A percentile compares a stretch with the other conserved stretches of the same genome.
phyloP scores from a whole-genome alignment of 2,113 vertebrate genomes.

The Pao palembangensis region DNA sequence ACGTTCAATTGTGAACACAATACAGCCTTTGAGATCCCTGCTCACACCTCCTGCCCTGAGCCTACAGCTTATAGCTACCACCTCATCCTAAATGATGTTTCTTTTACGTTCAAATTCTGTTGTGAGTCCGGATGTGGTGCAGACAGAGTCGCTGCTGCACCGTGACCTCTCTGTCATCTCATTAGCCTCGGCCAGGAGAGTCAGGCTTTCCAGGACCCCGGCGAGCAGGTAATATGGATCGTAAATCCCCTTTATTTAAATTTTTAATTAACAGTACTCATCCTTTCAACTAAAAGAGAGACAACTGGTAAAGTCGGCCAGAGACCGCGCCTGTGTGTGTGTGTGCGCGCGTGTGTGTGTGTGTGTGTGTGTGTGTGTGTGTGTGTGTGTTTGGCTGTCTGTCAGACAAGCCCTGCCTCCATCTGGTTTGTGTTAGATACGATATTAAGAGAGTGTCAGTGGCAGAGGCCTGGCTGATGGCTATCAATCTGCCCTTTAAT shows the following conservation, averaged over 20 bases:
- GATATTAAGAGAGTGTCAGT: conserved; percentile 74
- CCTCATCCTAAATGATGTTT: conserved; percentile 30
- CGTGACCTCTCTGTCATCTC: neutral
- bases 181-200: conserved; percentile 39
- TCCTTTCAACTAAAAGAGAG: conserved; percentile 49
- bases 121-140: conserved; percentile 23
- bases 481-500: conserved; percentile 74
- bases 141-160: conserved; percentile 9
- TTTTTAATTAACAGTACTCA: conserved; percentile 76
- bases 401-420: conserved; percentile 53
- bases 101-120: conserved; percentile 22
- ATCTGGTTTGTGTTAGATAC: conserved; percentile 75
- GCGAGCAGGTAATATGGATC: conserved; percentile 59
- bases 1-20: conserved; percentile 74
- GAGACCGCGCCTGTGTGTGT: neutral
- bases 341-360: conserved; percentile 8
- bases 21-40: conserved; percentile 72
- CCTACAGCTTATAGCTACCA: conserved; percentile 51
- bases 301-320: conserved; percentile 6
- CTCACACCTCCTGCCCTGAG: conserved; percentile 58
- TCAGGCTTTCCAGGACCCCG: conserved; percentile 46
- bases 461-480: conserved; percentile 61
- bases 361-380: conserved; percentile 16
- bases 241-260: conserved; percentile 50
- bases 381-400: conserved; percentile 26